These are phyloP conservation scores for Dasyornis broadbenti DNA, from an alignment of 2,113 vertebrate genomes.

Conservation along the genomic window DNA sequence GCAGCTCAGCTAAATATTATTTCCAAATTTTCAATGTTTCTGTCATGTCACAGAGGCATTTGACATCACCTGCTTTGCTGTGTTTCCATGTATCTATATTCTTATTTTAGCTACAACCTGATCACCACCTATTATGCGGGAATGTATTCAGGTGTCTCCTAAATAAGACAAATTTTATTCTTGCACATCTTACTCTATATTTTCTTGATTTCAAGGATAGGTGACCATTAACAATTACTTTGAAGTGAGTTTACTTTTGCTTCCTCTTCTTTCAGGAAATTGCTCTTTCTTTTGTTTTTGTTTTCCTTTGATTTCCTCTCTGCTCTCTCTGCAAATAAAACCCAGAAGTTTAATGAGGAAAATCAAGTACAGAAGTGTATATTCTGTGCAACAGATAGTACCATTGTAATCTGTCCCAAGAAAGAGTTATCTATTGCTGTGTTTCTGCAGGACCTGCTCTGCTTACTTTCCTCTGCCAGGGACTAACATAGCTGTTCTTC, in stretches of 20 bases:
- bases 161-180: not conserved
- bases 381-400: not conserved
- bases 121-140: not conserved
- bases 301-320: not conserved
- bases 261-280: not conserved
- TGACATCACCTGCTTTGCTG: not conserved
- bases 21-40: not conserved
- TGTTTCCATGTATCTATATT: not conserved
- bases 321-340: not conserved
- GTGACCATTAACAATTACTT: not conserved
- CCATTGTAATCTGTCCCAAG: not conserved
- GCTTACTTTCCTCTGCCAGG: not conserved
- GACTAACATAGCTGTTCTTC: not conserved
- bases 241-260: not conserved
- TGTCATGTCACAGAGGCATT: not conserved
- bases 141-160: not conserved
- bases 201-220: not conserved
- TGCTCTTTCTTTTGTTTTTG: not conserved
- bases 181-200: not conserved
- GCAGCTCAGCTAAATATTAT: not conserved
- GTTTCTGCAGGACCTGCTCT: not conserved
- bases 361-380: not conserved
- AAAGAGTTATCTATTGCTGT: not conserved
- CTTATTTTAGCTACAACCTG: not conserved
- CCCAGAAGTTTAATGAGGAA: not conserved